Evolutionary conservation across 2,888 invertebrate species (phyloP), one percentile per base, ranked within the genome.

Genomic region (Sesia bembeciformis): DNA sequence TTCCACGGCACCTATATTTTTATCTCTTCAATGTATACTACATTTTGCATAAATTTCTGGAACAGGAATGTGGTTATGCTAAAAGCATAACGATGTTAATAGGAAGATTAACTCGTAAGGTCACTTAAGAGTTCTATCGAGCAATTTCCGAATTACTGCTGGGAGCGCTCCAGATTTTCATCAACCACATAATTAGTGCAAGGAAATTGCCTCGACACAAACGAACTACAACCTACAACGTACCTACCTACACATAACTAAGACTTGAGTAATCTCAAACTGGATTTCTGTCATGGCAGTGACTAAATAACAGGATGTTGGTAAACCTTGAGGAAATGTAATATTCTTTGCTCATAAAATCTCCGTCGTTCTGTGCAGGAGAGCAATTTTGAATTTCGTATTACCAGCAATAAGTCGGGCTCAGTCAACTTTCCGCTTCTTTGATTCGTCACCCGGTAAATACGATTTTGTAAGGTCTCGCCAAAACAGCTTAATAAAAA

Each of bases 141-240:
- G 56, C 53, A 52, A 51, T 55, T 53, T 52, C 56, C 52, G 56
- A 57, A 53, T 55, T 53, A 57, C 51, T 53, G 51, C 56, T 53
- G 39, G 56, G 56, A 53, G 53, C 55, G 57, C 54, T 49, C 42
- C 51, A 52, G 73, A 80, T 81, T 80, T 79, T 78, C 83, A 80
- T 81, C 79, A 73, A 66, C 76, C 76, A 70, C 78, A 78, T 79
- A 81, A 86, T 86, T 85, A 82, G 77, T 68, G 71, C 62, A 63
- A 74, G 84, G 82, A 84, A 83, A 87, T 85, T 85, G 81, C 76
- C 69, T 70, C 69, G 64, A 66, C 59, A 65, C 70, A 65, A 63
- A 68, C 69, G 67, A 49, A 54, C 50, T 58, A 54, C 49, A 53
- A 63, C 57, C 23, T 23, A 64, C 57, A 60, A 65, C 60, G 40